Evolutionary conservation across 2,113 vertebrate species (phyloP), one percentile per base, ranked within the genome.

Genomic region (Heteronetta atricapilla): DNA sequence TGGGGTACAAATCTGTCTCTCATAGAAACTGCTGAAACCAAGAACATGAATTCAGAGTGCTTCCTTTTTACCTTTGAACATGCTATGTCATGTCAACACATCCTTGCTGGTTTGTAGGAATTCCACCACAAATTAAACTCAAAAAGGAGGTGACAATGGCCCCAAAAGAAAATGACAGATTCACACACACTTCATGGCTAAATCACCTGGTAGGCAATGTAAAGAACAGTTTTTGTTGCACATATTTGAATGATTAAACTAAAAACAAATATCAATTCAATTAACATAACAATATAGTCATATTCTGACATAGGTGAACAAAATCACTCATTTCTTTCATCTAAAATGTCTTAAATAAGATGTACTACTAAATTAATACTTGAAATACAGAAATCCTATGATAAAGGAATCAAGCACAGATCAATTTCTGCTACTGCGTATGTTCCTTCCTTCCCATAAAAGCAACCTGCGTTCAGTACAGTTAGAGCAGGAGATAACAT

Each of bases 21-120:
- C 70, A 68, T 21, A 78, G 79, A 85, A 69, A 87, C 62, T 69
- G 78, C 69, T 95, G 78, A 94, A 89, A 85, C 22, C 84, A 78
- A 82, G 75, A 50, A 36, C 12, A 31, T 73, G 55, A 86, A 74
- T 69, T 25, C 77, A 90, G 81, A 73, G 67, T 12, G 25, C 21
- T 88, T 66, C 38, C 44, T 53, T 79, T 82, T 55, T 73, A 13
- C 55, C 59, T 82, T 36, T 1, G 1, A 90, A 86, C 63, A 13
- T 76, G 58, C 73, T 59, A 55, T 29, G 63, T 90, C 80, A 88
- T 1, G 0, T 44, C 69, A 68, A 69, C 38, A 75, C 40, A n/a
- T 31, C 69, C 46, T 19, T 76, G 23, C 53, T 80, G 34, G 16
- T 58, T 94, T 83, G 53, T 78, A n/a, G 46, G 86, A 94, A 62